Conservation (phyloP, 2,113 vertebrate genomes). For the Brachypteracias leptosomus region DNA sequence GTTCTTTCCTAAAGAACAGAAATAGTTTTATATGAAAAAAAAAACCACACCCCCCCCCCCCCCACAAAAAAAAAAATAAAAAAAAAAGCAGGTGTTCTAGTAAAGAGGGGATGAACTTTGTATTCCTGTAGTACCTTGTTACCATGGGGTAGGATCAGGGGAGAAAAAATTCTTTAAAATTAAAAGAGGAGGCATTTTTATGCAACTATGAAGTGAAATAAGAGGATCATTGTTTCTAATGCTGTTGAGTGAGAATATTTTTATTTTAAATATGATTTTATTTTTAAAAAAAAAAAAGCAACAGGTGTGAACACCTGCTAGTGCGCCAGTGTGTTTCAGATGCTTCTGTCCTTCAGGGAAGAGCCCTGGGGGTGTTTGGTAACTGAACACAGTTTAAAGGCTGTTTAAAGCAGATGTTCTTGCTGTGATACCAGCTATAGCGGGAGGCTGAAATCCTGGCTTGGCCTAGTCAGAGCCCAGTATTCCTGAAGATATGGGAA, state of each 20-base stretch:
- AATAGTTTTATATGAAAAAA: conserved; percentile 77
- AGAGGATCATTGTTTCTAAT: conserved; percentile 77
- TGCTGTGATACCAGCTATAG: not conserved
- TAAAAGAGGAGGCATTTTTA: conserved; percentile 73
- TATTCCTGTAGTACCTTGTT: conserved; percentile 75
- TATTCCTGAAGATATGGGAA: conserved; percentile 48
- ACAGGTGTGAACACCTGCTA: conserved; percentile 50
- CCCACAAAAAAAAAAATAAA: not conserved
- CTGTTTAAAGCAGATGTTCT: not conserved
- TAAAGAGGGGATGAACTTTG: conserved; percentile 74
- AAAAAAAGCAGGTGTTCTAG: conserved; percentile 69
- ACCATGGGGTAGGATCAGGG: conserved; percentile 46
- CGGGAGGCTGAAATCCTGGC: conserved; percentile 22
- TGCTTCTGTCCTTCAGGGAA: conserved; percentile 2
- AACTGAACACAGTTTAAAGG: not conserved
- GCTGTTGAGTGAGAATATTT: conserved; percentile 77
- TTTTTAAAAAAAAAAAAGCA: conserved; percentile 50
- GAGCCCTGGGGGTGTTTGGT: not conserved
- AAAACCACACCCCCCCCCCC: no score
- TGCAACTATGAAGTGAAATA: conserved; percentile 65
- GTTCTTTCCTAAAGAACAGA: conserved; percentile 85
- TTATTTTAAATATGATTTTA: conserved; percentile 73
- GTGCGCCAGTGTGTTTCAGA: conserved; percentile 17
- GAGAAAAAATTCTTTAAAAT: conserved; percentile 69
- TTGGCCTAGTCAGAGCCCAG: conserved; percentile 26